Percentiles rank a stretch among this genome's conserved stretches.
These are phyloP conservation scores for Drosophila orosa DNA, from an alignment of 1,140 invertebrate genomes.

Conservation along the genomic window DNA sequence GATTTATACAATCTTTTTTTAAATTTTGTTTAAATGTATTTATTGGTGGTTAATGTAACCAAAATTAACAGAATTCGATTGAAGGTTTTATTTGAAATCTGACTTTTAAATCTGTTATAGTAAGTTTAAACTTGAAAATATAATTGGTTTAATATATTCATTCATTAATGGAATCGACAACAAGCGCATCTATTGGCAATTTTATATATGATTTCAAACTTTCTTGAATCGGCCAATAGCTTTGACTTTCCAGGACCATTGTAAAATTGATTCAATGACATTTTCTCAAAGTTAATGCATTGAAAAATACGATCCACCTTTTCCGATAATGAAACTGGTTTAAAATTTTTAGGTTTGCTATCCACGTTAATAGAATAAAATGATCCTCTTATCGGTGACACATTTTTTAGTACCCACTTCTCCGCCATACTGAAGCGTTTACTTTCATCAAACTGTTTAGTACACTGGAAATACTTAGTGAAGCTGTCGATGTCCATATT, in stretches of 20 bases:
- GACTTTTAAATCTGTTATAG: too few species aligned
- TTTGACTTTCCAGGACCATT: slow-evolving; percentile 5
- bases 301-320: background rate
- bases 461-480: background rate
- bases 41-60: too few species aligned
- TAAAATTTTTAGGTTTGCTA: background rate
- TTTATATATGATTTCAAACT: slow-evolving; percentile 1
- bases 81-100: too few species aligned
- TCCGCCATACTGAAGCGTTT: background rate
- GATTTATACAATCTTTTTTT: too few species aligned
- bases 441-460: background rate
- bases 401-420: background rate
- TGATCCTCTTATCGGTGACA: background rate
- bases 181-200: background rate
- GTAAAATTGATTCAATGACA: background rate
- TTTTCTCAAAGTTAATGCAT: background rate
- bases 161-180: too few species aligned
- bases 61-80: too few species aligned
- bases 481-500: background rate
- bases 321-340: background rate
- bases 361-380: background rate
- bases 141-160: too few species aligned
- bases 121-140: too few species aligned
- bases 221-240: slow-evolving; percentile 4
- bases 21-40: too few species aligned